phyloP scores from a whole-genome alignment of 37 sponge, comb jelly and placozoan genomes.

The Petrosia ficiformis region DNA sequence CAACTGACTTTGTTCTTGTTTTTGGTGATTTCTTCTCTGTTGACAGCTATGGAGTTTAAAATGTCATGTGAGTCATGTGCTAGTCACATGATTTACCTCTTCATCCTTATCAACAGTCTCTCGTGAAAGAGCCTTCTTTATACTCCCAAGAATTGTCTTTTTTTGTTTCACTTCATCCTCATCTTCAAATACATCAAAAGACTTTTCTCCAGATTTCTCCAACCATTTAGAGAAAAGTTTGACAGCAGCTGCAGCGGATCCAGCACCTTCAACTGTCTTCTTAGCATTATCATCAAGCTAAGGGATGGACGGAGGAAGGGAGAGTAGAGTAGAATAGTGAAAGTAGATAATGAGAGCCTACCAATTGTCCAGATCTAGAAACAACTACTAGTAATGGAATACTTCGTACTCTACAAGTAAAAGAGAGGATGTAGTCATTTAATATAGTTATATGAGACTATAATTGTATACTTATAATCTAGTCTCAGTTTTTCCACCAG shows the following conservation, averaged over 20 bases:
- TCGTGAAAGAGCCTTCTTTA: not conserved
- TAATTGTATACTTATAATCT: slow-evolving; percentile 44
- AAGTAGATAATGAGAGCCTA: not conserved
- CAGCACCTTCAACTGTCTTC: slow-evolving; percentile 58
- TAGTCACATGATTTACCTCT: not conserved
- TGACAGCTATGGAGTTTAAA: no score
- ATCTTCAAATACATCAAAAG: no score
- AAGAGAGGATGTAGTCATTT: not conserved
- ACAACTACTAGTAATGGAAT: slow-evolving; percentile 8
- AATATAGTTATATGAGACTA: not conserved
- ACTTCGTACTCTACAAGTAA: not conserved
- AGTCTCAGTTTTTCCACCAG: slow-evolving; percentile 39
- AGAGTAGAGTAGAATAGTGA: not conserved
- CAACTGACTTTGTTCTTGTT: no score
- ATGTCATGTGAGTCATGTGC: no score
- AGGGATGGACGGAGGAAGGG: not conserved
- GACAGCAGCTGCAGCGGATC: slow-evolving; percentile 11
- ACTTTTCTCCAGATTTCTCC: slow-evolving; percentile 17
- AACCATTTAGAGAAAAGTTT: slow-evolving; percentile 67
- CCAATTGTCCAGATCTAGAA: slow-evolving; percentile 1
- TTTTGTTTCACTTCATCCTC: not conserved
- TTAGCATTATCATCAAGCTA: slow-evolving; percentile 57
- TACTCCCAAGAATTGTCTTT: not conserved
- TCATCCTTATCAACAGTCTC: slow-evolving; percentile 5
- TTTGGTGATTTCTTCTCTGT: no score